A percentile compares a stretch with the other conserved stretches of the same genome.
phyloP scores from a whole-genome alignment of 1,140 invertebrate species.

The Bombus superbus region DNA sequence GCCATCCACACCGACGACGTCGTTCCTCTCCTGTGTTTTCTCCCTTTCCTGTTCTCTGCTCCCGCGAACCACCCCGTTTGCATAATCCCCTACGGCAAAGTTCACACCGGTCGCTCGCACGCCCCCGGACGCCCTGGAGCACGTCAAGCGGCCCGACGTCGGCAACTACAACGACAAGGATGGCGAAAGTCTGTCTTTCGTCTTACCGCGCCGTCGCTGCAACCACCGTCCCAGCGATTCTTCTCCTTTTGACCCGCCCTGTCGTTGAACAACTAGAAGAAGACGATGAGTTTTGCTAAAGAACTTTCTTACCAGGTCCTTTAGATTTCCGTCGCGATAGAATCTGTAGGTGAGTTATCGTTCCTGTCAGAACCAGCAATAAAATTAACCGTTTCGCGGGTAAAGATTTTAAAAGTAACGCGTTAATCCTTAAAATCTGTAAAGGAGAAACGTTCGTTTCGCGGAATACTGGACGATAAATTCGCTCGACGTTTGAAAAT shows the following conservation, averaged over 20 bases:
- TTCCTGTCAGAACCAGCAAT: not conserved
- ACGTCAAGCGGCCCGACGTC: conserved; percentile 52
- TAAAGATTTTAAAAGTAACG: too few relatives aligned
- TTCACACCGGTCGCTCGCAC: conserved; percentile 70
- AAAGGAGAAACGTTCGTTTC: not conserved
- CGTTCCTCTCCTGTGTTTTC: conserved; percentile 43
- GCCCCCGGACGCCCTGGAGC: conserved; percentile 54
- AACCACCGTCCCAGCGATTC: conserved; percentile 28
- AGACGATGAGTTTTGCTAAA: not conserved
- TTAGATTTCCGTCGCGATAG: conserved; percentile 33
- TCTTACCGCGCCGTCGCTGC: conserved; percentile 1
- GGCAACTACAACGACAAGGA: conserved; percentile 37
- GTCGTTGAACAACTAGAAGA: not conserved
- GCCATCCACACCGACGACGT: conserved; percentile 29
- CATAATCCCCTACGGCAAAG: conserved; percentile 72
- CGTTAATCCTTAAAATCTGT: not conserved
- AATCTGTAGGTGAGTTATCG: conserved; percentile 24
- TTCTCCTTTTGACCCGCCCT: conserved; percentile 39
- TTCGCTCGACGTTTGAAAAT: too few relatives aligned
- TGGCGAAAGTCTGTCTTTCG: conserved; percentile 37
- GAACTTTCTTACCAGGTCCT: conserved; percentile 43
- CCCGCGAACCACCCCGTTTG: conserved; percentile 64
- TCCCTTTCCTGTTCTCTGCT: conserved; percentile 43
- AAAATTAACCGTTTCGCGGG: conserved; percentile 11
- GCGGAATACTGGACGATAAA: not conserved